Conservation (phyloP, 1,140 invertebrate species). For the Euwallacea fornicatus region DNA sequence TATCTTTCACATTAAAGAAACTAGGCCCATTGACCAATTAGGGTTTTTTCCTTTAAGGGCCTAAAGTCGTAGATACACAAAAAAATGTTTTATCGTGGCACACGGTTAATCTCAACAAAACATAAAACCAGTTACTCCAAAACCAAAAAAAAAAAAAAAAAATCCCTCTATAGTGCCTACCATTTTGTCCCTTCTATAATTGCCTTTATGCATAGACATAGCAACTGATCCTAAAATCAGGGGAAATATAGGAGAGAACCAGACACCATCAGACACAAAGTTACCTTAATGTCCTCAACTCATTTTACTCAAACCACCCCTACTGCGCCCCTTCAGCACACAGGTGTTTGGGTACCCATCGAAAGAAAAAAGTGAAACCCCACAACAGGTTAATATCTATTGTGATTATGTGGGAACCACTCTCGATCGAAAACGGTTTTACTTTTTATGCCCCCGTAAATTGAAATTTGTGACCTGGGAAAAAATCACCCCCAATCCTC, state of each 20-base stretch:
- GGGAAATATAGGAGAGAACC: not conserved
- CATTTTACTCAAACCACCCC: slow-evolving; percentile 3
- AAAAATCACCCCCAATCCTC: slow-evolving; percentile 30
- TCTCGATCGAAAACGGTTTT: slow-evolving; percentile 33
- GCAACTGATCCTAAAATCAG: slow-evolving; percentile 18
- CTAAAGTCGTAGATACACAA: not conserved
- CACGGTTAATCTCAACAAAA: slow-evolving; percentile 16
- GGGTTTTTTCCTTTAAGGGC: too few species aligned
- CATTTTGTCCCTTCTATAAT: slow-evolving; percentile 25
- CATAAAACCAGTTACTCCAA: slow-evolving; percentile 20
- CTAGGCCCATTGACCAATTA: too few species aligned
- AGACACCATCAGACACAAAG: too few species aligned
- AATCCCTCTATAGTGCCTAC: slow-evolving; percentile 20
- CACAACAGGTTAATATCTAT: slow-evolving; percentile 49
- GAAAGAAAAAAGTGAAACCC: slow-evolving; percentile 39
- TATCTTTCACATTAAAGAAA: too few species aligned
- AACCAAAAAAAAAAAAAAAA: slow-evolving; percentile 30
- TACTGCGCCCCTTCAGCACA: slow-evolving; percentile 24
- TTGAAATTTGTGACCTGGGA: slow-evolving; percentile 30
- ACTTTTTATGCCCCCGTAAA: slow-evolving; percentile 38
- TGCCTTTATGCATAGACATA: slow-evolving; percentile 8
- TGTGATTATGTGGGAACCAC: slow-evolving; percentile 49
- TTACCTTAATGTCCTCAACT: too few species aligned
- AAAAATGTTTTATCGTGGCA: slow-evolving; percentile 21
- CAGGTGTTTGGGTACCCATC: slow-evolving; percentile 38